Conservation (phyloP, 2,797 vertebrate species). For the Acipenser oxyrinchus region DNA sequence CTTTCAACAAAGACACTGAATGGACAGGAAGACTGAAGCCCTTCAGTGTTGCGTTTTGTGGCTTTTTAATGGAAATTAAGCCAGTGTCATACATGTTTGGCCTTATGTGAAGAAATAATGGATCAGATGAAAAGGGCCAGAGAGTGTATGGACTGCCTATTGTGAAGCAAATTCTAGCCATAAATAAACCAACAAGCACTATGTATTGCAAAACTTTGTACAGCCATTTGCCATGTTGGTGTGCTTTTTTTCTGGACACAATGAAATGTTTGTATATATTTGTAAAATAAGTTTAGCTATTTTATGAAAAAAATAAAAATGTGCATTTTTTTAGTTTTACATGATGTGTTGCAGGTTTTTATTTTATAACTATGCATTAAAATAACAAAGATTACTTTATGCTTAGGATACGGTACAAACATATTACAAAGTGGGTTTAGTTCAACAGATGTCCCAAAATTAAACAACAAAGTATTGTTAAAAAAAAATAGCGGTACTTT, state of each 20-base stretch:
- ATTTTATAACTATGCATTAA: too few species aligned
- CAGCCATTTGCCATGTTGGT: conserved; percentile 42
- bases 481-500: too few species aligned
- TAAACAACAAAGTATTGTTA: too few species aligned
- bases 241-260: conserved; percentile 49
- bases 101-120: conserved; percentile 59
- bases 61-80: conserved; percentile 87
- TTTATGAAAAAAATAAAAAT: conserved; percentile 83
- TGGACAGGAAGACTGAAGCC: conserved; percentile 61
- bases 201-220: conserved; percentile 67
- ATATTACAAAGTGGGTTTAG: too few species aligned
- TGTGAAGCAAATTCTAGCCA: conserved; percentile 74
- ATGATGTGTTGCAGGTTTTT: conserved; percentile 32
- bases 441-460: too few species aligned
- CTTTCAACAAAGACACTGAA: conserved; percentile 68
- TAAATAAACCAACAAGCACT: conserved; percentile 79
- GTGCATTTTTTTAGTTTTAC: conserved; percentile 73
- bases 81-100: conserved; percentile 70
- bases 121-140: conserved; percentile 61
- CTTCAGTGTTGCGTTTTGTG: conserved; percentile 66
- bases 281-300: conserved; percentile 74
- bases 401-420: too few species aligned
- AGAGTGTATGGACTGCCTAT: conserved; percentile 71
- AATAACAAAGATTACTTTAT: too few species aligned
- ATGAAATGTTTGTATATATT: conserved; percentile 71